Evolutionary conservation across 2,888 invertebrate species (phyloP).

Genomic region (Meganola albula): DNA sequence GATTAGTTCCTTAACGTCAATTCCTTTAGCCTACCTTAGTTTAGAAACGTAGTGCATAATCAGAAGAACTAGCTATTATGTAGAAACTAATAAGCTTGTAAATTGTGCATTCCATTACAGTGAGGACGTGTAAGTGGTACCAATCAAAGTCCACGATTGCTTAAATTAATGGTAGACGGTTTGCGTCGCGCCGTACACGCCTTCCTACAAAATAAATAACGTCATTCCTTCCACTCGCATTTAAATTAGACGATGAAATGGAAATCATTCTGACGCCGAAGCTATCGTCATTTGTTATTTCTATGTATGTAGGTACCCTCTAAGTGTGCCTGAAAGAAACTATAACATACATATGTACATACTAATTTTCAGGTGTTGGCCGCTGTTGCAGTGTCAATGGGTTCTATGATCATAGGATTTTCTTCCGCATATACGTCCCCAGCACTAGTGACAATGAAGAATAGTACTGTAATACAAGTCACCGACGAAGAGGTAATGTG

Average conservation of each 20-base stretch:
- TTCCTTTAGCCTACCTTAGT: too few relatives aligned
- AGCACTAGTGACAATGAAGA: constrained; percentile 85
- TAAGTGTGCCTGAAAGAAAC: too few relatives aligned
- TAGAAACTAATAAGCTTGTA: too few relatives aligned
- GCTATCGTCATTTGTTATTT: constrained; percentile 14
- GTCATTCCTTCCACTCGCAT: constrained; percentile 31
- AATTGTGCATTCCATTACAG: constrained; percentile 26
- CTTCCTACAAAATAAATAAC: constrained; percentile 44
- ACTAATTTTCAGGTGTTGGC: constrained; percentile 83
- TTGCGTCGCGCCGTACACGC: constrained; percentile 45
- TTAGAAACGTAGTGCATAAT: too few relatives aligned
- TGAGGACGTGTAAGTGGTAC: constrained; percentile 40
- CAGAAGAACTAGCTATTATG: too few relatives aligned
- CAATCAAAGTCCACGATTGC: constrained; percentile 66
- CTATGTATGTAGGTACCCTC: too few relatives aligned
- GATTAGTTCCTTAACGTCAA: too few relatives aligned
- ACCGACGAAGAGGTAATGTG: constrained; percentile 81
- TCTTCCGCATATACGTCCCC: constrained; percentile 93
- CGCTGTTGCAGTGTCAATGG: constrained; percentile 90
- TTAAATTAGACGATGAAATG: constrained; percentile 17
- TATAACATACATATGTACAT: too few relatives aligned
- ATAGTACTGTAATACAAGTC: constrained; percentile 69
- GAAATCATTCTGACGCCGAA: constrained; percentile 18
- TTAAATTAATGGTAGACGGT: constrained; percentile 58
- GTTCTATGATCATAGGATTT: constrained; percentile 92